Conservation (phyloP, 2,797 vertebrate genomes). For the Discoglossus pictus region DNA sequence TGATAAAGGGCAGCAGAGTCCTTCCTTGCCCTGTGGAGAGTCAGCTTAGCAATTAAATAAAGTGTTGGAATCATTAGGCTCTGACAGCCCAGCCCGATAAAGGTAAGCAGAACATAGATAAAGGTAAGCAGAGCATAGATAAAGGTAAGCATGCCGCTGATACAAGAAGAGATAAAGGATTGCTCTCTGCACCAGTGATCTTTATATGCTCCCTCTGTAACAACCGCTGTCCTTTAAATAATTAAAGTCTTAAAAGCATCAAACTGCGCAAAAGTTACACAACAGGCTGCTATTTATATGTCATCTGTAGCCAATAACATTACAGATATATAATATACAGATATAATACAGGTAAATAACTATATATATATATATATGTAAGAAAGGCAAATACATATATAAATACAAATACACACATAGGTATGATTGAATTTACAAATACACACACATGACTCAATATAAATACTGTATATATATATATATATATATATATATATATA, state of each 20-base stretch:
- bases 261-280: conserved; percentile 3
- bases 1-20: neutral
- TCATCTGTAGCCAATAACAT: no score
- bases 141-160: neutral
- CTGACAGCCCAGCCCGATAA: neutral
- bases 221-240: neutral
- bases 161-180: neutral
- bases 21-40: neutral
- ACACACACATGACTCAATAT: neutral
- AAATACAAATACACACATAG: neutral
- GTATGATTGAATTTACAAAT: neutral
- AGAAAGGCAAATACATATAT: neutral
- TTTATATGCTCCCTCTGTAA: neutral
- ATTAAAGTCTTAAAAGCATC: conserved; percentile 38
- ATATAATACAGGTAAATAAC: no score
- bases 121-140: no score
- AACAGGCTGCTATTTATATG: conserved; percentile 2
- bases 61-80: neutral
- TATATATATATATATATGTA: no score
- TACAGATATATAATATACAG: no score
- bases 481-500: neutral
- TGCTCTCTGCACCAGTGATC: neutral
- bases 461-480: neutral
- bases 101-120: no score
- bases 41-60: conserved; percentile 3